Evolutionary conservation across 1,140 invertebrate species (phyloP), one percentile per base, ranked within the genome.

Genomic region (Drosophila athabasca): DNA sequence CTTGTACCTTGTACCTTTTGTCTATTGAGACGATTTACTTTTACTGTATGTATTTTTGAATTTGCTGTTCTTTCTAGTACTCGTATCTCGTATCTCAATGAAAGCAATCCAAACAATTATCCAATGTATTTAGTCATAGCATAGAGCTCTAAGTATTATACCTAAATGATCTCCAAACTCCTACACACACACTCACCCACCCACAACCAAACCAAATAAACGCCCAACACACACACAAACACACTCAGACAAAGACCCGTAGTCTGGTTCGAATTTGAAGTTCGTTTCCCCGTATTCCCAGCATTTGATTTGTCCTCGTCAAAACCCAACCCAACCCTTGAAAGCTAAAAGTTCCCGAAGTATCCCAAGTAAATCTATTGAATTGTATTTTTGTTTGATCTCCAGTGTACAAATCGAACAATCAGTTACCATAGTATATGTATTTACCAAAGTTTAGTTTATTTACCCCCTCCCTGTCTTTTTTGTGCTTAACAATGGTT

Each of bases 11-110:
- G 59, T 55, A 55, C 41, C 49, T 49, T 45, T 44, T 44, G 41
- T 57, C 41, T 45, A 26, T 49, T 24, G 41, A 59, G 54, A 54
- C 50, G 55, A 62, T 41, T 22, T 64, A 74, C 50, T 39, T 57
- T 74, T 65, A 74, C 70, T 74, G 49, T 75, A 65, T 73, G 58
- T 73, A 62, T 51, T 71, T 71, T 62, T 62, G 45, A 73, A 73
- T 39, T 70, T 69, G 65, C 64, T 67, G 26, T 31, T 70, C 26
- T 55, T 45, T 54, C 58, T 60, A 43, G 62, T 52, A 41, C 11
- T 39, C 35, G 31, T 62, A 60, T 45, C 41, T 60, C 66, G 41
- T 69, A 7, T 19, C 35, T 71, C 58, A 60, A 53, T 39, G 19
- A 54, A 41, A 35, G 9, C 0, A 54, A 11, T 49, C 11, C 22